Conservation (phyloP, 2,113 vertebrate species). For the Percopsis transmontana region DNA sequence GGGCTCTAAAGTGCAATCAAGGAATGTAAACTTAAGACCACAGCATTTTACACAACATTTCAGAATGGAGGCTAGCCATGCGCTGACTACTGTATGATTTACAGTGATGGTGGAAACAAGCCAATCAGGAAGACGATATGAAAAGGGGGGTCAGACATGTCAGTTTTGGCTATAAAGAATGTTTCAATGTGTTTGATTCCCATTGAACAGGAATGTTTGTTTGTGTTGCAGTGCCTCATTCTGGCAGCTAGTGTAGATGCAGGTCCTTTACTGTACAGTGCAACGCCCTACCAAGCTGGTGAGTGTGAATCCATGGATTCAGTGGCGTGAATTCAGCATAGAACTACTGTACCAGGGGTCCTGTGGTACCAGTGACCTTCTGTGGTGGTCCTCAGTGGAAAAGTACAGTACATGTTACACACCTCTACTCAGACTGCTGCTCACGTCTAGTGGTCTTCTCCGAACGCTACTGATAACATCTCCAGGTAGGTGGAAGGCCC, state of each 20-base stretch:
- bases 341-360: neutral
- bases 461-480: too few species aligned
- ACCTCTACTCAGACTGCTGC: too few species aligned
- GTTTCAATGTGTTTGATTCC: constrained; percentile 42
- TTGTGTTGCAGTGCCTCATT: constrained; percentile 28
- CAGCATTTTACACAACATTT: too few species aligned
- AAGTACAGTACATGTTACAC: constrained; percentile 6
- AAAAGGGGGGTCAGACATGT: constrained; percentile 33
- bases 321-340: too few species aligned
- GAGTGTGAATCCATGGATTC: neutral
- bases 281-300: too few species aligned
- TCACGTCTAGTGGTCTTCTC: too few species aligned
- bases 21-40: too few species aligned
- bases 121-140: neutral
- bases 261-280: constrained; percentile 9
- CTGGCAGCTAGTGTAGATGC: constrained; percentile 32
- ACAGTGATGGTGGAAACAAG: constrained; percentile 7
- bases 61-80: too few species aligned
- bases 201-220: constrained; percentile 57
- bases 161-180: constrained; percentile 42
- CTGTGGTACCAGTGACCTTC: neutral
- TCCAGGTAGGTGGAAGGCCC: too few species aligned
- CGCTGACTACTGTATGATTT: too few species aligned
- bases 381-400: too few species aligned
- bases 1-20: too few species aligned